A percentile compares a stretch with the other conserved stretches of the same genome.
phyloP scores from a whole-genome alignment of 2,797 vertebrate species.

The Pachyuromys duprasi region DNA sequence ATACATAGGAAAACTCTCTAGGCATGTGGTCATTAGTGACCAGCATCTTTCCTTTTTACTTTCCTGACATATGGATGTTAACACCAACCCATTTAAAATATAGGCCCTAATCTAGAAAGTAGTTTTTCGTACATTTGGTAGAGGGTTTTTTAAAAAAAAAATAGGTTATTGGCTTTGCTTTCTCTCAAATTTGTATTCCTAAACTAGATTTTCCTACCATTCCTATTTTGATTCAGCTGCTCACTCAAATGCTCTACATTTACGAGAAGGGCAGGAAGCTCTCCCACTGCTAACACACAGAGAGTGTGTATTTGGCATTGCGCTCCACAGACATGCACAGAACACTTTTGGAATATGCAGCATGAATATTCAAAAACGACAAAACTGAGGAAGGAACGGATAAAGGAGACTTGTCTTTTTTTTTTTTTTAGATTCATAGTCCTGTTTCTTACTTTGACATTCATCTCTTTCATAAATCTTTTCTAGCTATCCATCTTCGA shows the following conservation, averaged over 20 bases:
- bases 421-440: conserved; percentile 1
- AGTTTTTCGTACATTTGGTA: neutral
- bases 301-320: conserved; percentile 50
- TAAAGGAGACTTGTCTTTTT: neutral
- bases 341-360: conserved; percentile 63
- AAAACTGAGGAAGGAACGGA: neutral
- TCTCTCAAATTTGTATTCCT: conserved; percentile 44
- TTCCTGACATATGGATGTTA: neutral
- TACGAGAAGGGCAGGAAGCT: conserved; percentile 36
- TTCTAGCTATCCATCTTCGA: conserved; percentile 4
- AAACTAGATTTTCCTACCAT: conserved; percentile 57
- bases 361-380: conserved; percentile 53
- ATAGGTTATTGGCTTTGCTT: conserved; percentile 20
- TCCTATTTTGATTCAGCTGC: conserved; percentile 66
- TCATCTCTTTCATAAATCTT: conserved; percentile 11
- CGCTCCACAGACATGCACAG: neutral
- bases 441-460: neutral
- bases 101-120: neutral
- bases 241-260: conserved; percentile 57
- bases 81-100: neutral
- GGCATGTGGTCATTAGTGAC: neutral
- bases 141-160: neutral
- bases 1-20: neutral
- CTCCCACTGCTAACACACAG: conserved; percentile 8
- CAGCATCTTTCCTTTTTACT: neutral